These are phyloP conservation scores for Elysia crispata DNA, from an alignment of 2,888 invertebrate species.

Conservation along the genomic window DNA sequence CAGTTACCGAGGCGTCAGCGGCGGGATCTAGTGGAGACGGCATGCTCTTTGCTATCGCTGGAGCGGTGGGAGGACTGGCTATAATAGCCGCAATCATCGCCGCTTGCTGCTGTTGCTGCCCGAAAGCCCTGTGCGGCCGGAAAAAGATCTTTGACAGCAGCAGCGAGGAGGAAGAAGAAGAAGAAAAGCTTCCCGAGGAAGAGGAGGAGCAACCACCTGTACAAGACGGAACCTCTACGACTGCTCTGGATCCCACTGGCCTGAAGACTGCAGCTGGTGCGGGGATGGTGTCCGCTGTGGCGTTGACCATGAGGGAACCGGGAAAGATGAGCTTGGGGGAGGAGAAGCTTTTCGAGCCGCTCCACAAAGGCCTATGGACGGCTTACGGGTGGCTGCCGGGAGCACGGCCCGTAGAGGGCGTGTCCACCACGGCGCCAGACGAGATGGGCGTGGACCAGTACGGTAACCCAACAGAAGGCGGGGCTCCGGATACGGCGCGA, in stretches of 20 bases:
- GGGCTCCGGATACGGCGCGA: neutral
- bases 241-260: neutral
- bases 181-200: slow-evolving; percentile 14
- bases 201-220: neutral
- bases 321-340: slow-evolving; percentile 30
- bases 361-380: slow-evolving; percentile 23
- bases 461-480: neutral
- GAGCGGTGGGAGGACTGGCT: neutral
- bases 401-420: slow-evolving; percentile 23
- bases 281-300: neutral
- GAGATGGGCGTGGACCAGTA: slow-evolving; percentile 18
- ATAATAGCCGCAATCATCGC: neutral
- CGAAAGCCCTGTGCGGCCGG: slow-evolving; percentile 12
- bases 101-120: slow-evolving; percentile 33
- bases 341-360: slow-evolving; percentile 30
- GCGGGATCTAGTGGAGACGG: neutral
- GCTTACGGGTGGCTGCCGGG: slow-evolving; percentile 26
- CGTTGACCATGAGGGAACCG: slow-evolving; percentile 10
- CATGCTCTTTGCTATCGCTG: neutral
- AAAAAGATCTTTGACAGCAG: slow-evolving; percentile 22
- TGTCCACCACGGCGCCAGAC: slow-evolving; percentile 10
- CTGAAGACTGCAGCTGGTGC: neutral
- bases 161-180: slow-evolving; percentile 25
- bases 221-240: slow-evolving; percentile 2
- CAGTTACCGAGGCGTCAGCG: neutral